These are phyloP conservation scores for Dioctria linearis DNA, from an alignment of 2,888 invertebrate species.

Conservation along the genomic window DNA sequence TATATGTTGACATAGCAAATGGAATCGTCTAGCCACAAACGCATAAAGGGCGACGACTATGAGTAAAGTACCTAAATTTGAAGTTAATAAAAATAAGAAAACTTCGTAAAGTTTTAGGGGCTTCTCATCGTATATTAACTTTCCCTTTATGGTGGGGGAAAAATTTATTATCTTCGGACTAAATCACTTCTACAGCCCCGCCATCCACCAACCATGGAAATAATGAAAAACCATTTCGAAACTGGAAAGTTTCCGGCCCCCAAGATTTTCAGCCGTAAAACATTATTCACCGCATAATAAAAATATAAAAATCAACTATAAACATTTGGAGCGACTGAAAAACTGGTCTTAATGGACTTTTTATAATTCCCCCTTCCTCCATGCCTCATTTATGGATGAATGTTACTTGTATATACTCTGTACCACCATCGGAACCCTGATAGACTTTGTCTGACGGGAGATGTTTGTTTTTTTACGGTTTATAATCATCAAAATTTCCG, in stretches of 20 bases:
- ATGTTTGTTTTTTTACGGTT: constrained; percentile 50
- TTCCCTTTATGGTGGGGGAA: background rate
- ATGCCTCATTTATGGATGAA: constrained; percentile 25
- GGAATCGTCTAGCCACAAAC: constrained; percentile 14
- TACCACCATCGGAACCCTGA: background rate
- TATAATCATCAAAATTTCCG: constrained; percentile 50
- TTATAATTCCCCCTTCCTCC: constrained; percentile 53
- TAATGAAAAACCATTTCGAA: constrained; percentile 32
- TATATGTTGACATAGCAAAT: background rate
- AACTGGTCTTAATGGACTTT: constrained; percentile 56
- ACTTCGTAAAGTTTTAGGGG: constrained; percentile 18
- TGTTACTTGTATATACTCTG: background rate
- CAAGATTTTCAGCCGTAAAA: constrained; percentile 9
- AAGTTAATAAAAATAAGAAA: constrained; percentile 34
- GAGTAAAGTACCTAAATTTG: background rate
- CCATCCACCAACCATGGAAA: background rate
- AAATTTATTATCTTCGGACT: constrained; percentile 40
- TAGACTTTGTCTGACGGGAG: constrained; percentile 22
- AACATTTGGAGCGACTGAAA: constrained; percentile 52
- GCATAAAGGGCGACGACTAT: constrained; percentile 32
- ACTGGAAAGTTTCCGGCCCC: background rate
- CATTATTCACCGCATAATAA: constrained; percentile 54
- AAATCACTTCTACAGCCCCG: background rate
- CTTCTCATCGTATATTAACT: constrained; percentile 14
- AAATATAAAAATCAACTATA: constrained; percentile 56